Base-by-base conservation (phyloP, 2,888 invertebrate species). In the Drosophila peninsularis region DNA sequence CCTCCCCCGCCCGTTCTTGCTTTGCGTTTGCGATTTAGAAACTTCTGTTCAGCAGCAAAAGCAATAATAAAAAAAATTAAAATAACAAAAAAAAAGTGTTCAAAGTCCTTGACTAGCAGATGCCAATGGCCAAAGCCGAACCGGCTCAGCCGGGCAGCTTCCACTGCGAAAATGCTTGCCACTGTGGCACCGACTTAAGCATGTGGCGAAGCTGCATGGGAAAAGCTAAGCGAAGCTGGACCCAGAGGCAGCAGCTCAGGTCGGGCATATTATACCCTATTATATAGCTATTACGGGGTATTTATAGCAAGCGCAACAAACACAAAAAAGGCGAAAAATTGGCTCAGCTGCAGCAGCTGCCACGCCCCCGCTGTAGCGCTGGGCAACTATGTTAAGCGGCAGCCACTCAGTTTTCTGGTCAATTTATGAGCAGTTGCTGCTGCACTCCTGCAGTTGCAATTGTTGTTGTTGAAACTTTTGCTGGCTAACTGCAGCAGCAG, bases 391-490 rank as follows among this genome's bases (percentile, higher is more conserved):
- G 50, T 34, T 17, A 32, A 56, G 66, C 62, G 27, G 50, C 55
- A 50, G 50, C 34, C 45, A 42, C 60, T 73, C 52, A 56, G 65
- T 58, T 73, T 73, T 77, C 73, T 73, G 75, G 72, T 69, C 66
- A 66, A 75, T 78, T 78, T 78, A 75, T 75, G 72, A 58, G 55
- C 58, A 63, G 44, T 67, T 60, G 53, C 27, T 39, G 32, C 24
- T 47, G 50, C 42, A 54, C 13, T 37, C 24, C 7, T 52, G 27
- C 36, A 37, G 11, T 24, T 52, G 52, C 34, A 34, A 52, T 36
- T 39, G 58, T 36, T 61, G 36, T 49, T 45, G 55, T 53, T 70
- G 62, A 64, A 67, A 66, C 71, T 61, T 61, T 47, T 36, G 47
- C 53, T 45, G 45, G 42, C 45, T 24, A 57, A 60, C 63, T 52